Percentiles rank a stretch among this genome's conserved stretches.
Evolutionary conservation across 1,140 invertebrate genomes (phyloP).

Genomic region (Rhagoletis pomonella): DNA sequence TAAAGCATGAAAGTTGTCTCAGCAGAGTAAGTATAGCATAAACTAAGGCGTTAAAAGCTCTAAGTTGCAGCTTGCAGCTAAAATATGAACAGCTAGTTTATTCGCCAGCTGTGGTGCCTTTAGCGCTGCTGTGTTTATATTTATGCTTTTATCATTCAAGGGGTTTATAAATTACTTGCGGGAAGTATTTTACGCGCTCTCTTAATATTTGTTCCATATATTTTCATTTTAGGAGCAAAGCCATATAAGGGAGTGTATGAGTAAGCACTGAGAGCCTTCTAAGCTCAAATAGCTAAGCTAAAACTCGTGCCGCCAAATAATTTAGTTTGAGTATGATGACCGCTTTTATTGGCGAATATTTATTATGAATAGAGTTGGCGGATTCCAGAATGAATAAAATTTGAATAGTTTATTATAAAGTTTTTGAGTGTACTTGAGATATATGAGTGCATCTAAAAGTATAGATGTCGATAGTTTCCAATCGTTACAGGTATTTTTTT

Average conservation of each 20-base stretch:
- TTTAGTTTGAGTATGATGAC: too few species aligned
- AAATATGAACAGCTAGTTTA: not conserved
- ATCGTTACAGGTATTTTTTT: too few species aligned
- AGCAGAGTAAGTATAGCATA: constrained; percentile 1
- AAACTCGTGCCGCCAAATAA: not conserved
- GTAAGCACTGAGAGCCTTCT: not conserved
- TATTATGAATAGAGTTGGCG: too few species aligned
- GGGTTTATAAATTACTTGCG: constrained; percentile 8
- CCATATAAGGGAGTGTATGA: not conserved
- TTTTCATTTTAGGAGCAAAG: not conserved
- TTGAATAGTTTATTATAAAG: too few species aligned
- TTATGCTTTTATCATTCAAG: not conserved
- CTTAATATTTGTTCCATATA: not conserved
- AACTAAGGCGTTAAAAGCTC: constrained; percentile 16
- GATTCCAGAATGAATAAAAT: too few species aligned
- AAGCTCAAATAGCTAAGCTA: not conserved
- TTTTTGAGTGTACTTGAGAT: too few species aligned
- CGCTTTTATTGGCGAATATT: too few species aligned
- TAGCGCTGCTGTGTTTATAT: not conserved
- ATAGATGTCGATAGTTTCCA: too few species aligned
- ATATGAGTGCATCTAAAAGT: too few species aligned
- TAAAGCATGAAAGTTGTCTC: not conserved
- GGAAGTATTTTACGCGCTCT: not conserved
- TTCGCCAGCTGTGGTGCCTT: not conserved
- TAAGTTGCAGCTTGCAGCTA: not conserved